A percentile compares a stretch with the other conserved stretches of the same genome.
These are phyloP conservation scores for Calosoma granatense DNA, from an alignment of 1,140 invertebrate genomes.

Conservation along the genomic window DNA sequence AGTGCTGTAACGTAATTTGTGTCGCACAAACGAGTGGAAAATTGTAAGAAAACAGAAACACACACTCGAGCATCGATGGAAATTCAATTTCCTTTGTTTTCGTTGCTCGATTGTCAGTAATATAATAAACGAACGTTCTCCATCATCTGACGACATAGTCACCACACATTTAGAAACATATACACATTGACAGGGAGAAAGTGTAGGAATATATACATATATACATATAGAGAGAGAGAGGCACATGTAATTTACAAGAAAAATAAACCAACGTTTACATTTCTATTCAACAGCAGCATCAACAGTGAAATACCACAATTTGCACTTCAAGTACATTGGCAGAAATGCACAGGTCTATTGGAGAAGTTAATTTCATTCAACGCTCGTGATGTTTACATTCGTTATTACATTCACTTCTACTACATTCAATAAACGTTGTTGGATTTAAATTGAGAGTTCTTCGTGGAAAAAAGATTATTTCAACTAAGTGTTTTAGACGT, in stretches of 20 bases:
- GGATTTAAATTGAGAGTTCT: too few relatives aligned
- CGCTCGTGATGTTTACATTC: too few relatives aligned
- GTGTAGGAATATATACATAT: not conserved
- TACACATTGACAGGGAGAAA: not conserved
- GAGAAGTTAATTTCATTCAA: too few relatives aligned
- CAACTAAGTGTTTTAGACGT: too few relatives aligned
- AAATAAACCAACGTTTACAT: not conserved
- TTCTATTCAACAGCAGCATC: not conserved
- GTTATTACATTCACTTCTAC: too few relatives aligned
- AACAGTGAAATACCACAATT: too few relatives aligned
- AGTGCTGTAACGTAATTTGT: constrained; percentile 14
- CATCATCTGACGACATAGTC: not conserved
- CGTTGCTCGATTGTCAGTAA: not conserved
- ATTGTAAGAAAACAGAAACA: constrained; percentile 17
- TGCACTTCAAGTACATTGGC: too few relatives aligned
- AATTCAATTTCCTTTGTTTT: constrained; percentile 16
- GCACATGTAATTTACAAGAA: too few relatives aligned
- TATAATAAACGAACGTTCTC: not conserved
- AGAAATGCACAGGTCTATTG: too few relatives aligned
- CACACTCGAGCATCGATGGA: constrained; percentile 10
- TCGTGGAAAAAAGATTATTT: too few relatives aligned
- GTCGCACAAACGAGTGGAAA: constrained; percentile 15
- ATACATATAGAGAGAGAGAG: too few relatives aligned
- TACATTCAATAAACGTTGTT: too few relatives aligned
- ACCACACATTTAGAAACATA: not conserved